Percentiles rank a stretch among this genome's conserved stretches.
Conservation (phyloP, 2,888 invertebrate species). For the Lysandra bellargus region DNA sequence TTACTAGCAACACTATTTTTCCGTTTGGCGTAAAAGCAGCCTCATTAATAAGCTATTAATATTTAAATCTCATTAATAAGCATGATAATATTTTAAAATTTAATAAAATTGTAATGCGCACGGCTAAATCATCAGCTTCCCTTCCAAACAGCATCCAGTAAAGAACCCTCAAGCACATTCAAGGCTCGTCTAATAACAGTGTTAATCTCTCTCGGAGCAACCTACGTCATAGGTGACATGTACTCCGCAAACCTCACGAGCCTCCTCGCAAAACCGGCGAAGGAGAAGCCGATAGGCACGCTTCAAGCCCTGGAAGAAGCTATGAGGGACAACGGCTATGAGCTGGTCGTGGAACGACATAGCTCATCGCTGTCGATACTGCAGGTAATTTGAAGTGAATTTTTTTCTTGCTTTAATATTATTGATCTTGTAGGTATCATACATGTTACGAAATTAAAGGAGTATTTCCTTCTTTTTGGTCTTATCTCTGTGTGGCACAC, state of each 20-base stretch:
- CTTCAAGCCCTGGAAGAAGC: conserved; percentile 83
- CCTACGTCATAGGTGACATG: conserved; percentile 89
- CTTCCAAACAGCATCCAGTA: conserved; percentile 69
- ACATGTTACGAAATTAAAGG: no score
- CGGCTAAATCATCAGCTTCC: neutral
- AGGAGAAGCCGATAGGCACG: conserved; percentile 85
- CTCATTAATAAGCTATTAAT: no score
- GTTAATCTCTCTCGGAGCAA: conserved; percentile 86
- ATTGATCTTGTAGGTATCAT: no score
- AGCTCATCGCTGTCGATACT: conserved; percentile 86
- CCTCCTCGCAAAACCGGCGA: conserved; percentile 85
- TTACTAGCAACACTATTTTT: no score
- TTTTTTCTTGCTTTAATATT: no score
- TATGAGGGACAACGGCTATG: conserved; percentile 83
- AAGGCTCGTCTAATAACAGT: conserved; percentile 85
- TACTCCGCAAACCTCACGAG: conserved; percentile 90
- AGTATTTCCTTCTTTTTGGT: no score
- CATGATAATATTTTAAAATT: no score
- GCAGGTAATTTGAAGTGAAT: conserved; percentile 66
- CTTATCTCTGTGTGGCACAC: no score
- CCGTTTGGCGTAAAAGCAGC: no score
- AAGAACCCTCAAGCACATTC: conserved; percentile 82
- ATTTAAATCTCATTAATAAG: no score
- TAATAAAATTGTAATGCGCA: no score
- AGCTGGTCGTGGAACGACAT: conserved; percentile 85